These are phyloP conservation scores for Epizoanthus fatuus DNA, from an alignment of 92 coral and sea anemone species.

Conservation along the genomic window DNA sequence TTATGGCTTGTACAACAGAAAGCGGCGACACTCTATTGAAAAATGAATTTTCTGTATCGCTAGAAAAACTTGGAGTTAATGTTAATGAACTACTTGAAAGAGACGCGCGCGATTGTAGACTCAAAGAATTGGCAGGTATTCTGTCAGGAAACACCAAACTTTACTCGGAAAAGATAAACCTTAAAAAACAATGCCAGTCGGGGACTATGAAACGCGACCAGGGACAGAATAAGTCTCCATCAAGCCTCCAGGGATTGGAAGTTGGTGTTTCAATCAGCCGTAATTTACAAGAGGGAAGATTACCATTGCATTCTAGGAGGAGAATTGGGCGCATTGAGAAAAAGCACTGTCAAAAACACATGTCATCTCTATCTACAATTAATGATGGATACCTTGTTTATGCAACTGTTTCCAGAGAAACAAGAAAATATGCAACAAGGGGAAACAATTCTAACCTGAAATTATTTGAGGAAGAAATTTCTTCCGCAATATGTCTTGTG, in stretches of 20 bases:
- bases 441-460: neutral
- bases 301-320: neutral
- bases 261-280: neutral
- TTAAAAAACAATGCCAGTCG: neutral
- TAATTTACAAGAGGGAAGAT: neutral
- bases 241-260: neutral
- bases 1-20: neutral
- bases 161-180: slow-evolving; percentile 1
- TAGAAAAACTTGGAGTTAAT: slow-evolving; percentile 50
- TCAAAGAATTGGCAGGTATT: slow-evolving; percentile 56
- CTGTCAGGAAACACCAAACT: slow-evolving; percentile 16
- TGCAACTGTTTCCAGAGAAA: neutral
- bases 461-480: neutral
- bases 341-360: neutral
- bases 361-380: neutral
- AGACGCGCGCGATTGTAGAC: slow-evolving; percentile 59
- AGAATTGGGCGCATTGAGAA: neutral
- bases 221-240: neutral
- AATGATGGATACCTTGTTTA: neutral
- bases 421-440: neutral
- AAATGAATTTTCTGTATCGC: slow-evolving; percentile 28
- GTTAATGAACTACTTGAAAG: slow-evolving; percentile 48
- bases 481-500: neutral
- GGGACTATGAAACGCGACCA: neutral
- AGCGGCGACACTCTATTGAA: no score